These are phyloP conservation scores for Strigops habroptila DNA, from an alignment of 2,113 vertebrate genomes.

Conservation along the genomic window DNA sequence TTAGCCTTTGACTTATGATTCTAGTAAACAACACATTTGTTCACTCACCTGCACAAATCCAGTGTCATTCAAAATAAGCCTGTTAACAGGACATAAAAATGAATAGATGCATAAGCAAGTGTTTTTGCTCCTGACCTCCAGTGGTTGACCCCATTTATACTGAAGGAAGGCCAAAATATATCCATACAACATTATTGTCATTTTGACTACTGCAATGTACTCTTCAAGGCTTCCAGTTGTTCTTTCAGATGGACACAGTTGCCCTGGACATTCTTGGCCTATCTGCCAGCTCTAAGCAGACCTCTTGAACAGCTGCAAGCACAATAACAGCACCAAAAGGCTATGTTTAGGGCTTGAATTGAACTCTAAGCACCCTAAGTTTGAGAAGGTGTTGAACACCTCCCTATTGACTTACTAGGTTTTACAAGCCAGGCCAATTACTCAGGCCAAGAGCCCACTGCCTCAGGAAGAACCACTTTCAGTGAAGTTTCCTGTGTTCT, in stretches of 20 bases:
- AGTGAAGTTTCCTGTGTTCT: background rate
- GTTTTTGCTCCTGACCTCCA: background rate
- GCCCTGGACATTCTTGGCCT: background rate
- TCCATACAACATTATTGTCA: background rate
- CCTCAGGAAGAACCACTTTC: background rate
- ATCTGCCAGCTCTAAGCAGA: background rate
- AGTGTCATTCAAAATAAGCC: background rate
- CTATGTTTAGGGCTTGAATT: background rate
- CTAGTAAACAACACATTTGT: background rate
- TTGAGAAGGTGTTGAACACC: background rate
- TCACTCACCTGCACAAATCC: background rate
- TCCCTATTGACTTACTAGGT: background rate
- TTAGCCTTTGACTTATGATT: background rate
- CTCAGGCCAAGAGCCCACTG: background rate
- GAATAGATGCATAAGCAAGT: background rate
- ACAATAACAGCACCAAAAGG: background rate
- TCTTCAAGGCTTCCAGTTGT: background rate
- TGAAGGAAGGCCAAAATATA: background rate
- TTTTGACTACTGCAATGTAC: background rate
- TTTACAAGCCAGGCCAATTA: background rate
- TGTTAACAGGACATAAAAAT: background rate
- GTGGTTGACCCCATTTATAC: background rate
- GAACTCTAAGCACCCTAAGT: background rate
- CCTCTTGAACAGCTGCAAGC: fast-evolving
- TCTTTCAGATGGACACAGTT: background rate